phyloP scores from a whole-genome alignment of 2,113 vertebrate species.

The Pseudorhombus dupliciocellatus region DNA sequence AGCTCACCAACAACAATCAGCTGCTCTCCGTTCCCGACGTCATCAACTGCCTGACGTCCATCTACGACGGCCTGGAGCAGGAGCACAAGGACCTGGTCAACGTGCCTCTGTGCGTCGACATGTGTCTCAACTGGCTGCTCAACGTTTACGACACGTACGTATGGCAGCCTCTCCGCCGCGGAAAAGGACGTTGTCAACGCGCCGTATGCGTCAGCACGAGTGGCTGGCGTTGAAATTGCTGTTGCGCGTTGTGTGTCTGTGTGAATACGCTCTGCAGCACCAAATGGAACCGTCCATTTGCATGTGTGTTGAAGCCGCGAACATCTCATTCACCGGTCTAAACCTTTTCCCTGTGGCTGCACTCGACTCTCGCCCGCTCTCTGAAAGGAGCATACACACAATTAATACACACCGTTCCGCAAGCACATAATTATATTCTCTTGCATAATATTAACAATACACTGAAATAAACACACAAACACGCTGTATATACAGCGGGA shows the following conservation, averaged over 20 bases:
- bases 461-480: constrained; percentile 7
- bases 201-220: neutral
- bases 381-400: neutral
- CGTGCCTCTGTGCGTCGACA: constrained; percentile 94
- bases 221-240: neutral
- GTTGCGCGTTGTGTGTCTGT: neutral
- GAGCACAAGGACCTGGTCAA: constrained; percentile 95
- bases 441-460: constrained; percentile 17
- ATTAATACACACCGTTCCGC: neutral
- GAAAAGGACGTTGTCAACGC: constrained; percentile 9
- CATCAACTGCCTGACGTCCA: constrained; percentile 92
- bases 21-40: constrained; percentile 91
- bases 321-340: neutral
- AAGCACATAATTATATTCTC: constrained; percentile 34
- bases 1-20: constrained; percentile 89
- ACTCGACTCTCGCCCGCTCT: neutral
- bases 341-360: constrained; percentile 5
- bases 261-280: constrained; percentile 4
- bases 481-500: constrained; percentile 6
- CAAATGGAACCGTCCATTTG: neutral
- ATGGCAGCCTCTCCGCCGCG: neutral
- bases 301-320: constrained; percentile 11
- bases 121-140: constrained; percentile 99
- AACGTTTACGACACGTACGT: constrained; percentile 98
- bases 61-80: constrained; percentile 94